Conservation (phyloP, 23 tunicate genomes). For the Halocynthia roretzi region DNA sequence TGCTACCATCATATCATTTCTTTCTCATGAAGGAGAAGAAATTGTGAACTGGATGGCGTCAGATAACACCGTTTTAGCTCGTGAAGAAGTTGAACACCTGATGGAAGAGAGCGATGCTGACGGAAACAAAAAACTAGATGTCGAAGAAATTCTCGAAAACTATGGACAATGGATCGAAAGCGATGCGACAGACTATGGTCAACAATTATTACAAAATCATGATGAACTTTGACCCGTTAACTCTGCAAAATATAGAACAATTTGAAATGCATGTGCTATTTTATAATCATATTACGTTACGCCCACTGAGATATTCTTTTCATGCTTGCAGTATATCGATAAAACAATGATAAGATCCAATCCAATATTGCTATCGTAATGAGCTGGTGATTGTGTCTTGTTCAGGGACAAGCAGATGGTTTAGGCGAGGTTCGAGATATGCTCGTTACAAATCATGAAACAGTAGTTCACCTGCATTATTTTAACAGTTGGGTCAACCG, state of each 20-base stretch:
- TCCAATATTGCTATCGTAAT: too few species aligned
- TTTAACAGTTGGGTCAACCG: too few species aligned
- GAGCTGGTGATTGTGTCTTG: too few species aligned
- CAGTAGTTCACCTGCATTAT: too few species aligned
- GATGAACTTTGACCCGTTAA: slow-evolving; percentile 69
- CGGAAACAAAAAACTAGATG: slow-evolving; percentile 39
- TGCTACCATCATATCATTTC: neutral
- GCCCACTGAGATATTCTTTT: too few species aligned
- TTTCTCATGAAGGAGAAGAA: slow-evolving; percentile 42
- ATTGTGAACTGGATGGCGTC: slow-evolving; percentile 71
- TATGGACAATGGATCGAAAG: slow-evolving; percentile 82
- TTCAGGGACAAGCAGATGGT: too few species aligned
- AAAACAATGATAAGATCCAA: too few species aligned
- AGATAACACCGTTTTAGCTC: slow-evolving; percentile 51
- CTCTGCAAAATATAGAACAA: neutral
- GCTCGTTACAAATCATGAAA: too few species aligned
- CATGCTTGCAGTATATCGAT: too few species aligned
- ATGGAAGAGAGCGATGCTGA: slow-evolving; percentile 52
- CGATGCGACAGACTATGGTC: slow-evolving; percentile 94
- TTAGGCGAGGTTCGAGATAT: too few species aligned
- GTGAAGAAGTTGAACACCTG: slow-evolving; percentile 80
- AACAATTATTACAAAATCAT: slow-evolving; percentile 50
- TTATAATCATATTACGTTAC: too few species aligned
- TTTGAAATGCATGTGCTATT: too few species aligned
- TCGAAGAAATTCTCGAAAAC: slow-evolving; percentile 57